phyloP scores from a whole-genome alignment of 92 coral and sea anemone genomes.

The Porites rus region DNA sequence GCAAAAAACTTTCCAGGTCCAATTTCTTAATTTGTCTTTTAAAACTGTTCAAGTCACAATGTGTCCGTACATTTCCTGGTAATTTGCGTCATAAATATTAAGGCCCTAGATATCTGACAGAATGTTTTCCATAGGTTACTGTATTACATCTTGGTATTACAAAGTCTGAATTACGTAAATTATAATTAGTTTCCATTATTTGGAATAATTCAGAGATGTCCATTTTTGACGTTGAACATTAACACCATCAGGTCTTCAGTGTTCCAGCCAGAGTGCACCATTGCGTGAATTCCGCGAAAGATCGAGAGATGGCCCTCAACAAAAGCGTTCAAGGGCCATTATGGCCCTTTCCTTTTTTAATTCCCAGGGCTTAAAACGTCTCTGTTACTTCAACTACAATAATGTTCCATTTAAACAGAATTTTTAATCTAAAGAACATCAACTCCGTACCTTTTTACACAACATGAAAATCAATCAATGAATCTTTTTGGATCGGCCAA shows the following conservation, averaged over 20 bases:
- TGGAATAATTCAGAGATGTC: conserved; percentile 6
- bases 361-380: not conserved
- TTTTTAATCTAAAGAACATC: too few species aligned
- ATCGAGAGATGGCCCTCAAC: not conserved
- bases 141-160: not conserved
- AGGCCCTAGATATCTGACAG: too few species aligned
- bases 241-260: conserved; percentile 27
- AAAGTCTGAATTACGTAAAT: not conserved
- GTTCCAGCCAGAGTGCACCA: not conserved
- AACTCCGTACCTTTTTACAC: too few species aligned
- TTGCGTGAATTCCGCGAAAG: too few species aligned
- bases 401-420: too few species aligned
- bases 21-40: conserved; percentile 12
- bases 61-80: not conserved
- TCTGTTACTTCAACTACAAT: too few species aligned
- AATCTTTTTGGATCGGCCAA: too few species aligned
- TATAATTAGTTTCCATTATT: not conserved
- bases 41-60: conserved; percentile 4
- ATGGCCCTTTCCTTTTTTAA: not conserved
- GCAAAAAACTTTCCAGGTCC: conserved; percentile 11
- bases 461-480: too few species aligned
- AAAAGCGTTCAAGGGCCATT: not conserved
- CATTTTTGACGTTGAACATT: conserved; percentile 26
- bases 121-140: conserved; percentile 4
- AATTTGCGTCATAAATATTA: not conserved